These are phyloP conservation scores for Callopanchax toddi DNA, from an alignment of 2,113 vertebrate genomes.

Conservation along the genomic window DNA sequence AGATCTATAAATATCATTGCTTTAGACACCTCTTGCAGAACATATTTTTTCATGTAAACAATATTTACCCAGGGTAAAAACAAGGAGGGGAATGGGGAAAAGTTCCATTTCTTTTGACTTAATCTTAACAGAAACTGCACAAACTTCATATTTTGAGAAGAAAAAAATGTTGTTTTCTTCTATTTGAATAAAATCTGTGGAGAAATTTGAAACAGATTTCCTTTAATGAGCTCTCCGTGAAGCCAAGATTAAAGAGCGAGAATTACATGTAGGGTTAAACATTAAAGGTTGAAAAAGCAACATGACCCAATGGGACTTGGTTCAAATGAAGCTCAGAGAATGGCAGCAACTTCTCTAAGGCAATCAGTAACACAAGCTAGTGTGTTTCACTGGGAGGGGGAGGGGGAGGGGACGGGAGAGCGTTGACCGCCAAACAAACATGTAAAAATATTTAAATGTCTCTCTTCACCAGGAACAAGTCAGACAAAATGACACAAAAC, in stretches of 20 bases:
- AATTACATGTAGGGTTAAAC: neutral
- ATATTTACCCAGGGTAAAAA: too few relatives aligned
- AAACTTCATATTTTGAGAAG: neutral
- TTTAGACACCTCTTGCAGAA: neutral
- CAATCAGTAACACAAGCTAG: neutral
- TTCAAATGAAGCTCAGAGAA: slow-evolving; percentile 13
- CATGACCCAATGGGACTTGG: neutral
- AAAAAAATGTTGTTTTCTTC: neutral
- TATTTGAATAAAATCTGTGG: neutral
- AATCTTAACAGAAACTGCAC: neutral
- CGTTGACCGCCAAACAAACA: neutral
- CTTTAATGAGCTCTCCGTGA: slow-evolving; percentile 2
- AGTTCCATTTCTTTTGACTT: too few relatives aligned
- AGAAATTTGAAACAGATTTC: neutral
- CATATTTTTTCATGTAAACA: neutral
- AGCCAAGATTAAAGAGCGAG: neutral
- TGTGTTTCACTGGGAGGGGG: too few relatives aligned
- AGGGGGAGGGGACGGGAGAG: too few relatives aligned
- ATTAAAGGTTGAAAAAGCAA: slow-evolving; percentile 5
- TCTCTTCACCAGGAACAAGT: neutral
- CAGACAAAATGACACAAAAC: neutral
- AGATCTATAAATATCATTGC: neutral
- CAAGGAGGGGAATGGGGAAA: too few relatives aligned
- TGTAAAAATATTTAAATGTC: neutral
- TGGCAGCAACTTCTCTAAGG: slow-evolving; percentile 15